Evolutionary conservation across 2,888 invertebrate species (phyloP).

Genomic region (Buathra laborator): DNA sequence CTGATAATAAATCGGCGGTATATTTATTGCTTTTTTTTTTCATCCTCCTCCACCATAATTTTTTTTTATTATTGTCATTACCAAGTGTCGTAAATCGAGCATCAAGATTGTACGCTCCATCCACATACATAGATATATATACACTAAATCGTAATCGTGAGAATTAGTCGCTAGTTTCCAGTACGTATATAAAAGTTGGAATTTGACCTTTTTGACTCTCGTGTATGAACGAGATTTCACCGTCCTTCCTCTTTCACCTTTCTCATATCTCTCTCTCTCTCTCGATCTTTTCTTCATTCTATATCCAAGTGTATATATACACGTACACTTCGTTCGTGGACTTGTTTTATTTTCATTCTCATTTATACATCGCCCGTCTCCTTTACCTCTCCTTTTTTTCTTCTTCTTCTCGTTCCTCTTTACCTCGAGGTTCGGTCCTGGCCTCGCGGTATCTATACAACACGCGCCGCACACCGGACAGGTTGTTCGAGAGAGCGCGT

Average conservation of each 20-base stretch:
- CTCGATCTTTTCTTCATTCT: conserved; percentile 59
- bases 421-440: conserved; percentile 42
- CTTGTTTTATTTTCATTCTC: conserved; percentile 54
- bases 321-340: conserved; percentile 3
- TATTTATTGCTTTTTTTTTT: conserved; percentile 44
- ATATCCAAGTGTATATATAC: conserved; percentile 39
- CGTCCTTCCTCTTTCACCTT: conserved; percentile 54
- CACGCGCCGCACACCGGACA: conserved; percentile 66
- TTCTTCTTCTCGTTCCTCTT: conserved; percentile 41
- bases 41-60: conserved; percentile 15
- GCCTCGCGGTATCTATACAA: conserved; percentile 60
- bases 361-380: conserved; percentile 57
- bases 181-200: conserved; percentile 56
- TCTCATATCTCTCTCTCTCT: conserved; percentile 44
- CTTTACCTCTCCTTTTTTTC: conserved; percentile 47
- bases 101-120: conserved; percentile 17
- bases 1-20: conserved; percentile 54
- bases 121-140: background rate
- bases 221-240: conserved; percentile 51
- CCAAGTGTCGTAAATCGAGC: conserved; percentile 11
- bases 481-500: conserved; percentile 65
- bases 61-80: conserved; percentile 25
- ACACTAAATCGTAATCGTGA: conserved; percentile 32
- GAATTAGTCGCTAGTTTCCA: conserved; percentile 50
- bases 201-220: conserved; percentile 51